Base-by-base conservation (phyloP, 2,888 invertebrate species). In the Latrodectus hesperus region DNA sequence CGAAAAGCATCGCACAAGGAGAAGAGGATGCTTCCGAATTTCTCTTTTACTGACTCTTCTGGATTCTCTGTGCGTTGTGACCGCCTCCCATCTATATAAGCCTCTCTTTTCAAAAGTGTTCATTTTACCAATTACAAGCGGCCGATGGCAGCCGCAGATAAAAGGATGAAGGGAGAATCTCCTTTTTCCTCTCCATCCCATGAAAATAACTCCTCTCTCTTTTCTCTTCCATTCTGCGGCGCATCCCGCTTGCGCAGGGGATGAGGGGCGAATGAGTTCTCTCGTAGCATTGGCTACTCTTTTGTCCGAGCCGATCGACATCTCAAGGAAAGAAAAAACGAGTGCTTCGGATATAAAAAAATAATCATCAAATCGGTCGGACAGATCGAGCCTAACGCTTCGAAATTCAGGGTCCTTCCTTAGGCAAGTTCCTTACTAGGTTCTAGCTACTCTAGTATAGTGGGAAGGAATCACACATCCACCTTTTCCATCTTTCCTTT, bases 51-150 rank as follows among this genome's bases (percentile, higher is more conserved):
- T 67, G 67, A 52, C 80, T 64, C 68, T 78, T 49, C 55, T 52
- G 52, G 22, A 60, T 51, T 67, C 81, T 55, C 49, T 51, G 17
- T 22, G 60, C 49, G 53, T 26, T 70, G 73, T 64, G 74, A 68
- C 79, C 70, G 71, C 76, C 83, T 67, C 68, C 68, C 64, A 75
- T 75, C 60, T 73, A 68, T 68, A 77, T 55, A 77, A 75, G 77
- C 60, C 70, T 67, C 67, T 67, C 88, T 87, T 87, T 82, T 77
- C 72, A 87, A 83, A 80, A 80, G 81, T 73, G 84, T 81, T 88
- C 88, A 88, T 88, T 88, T 88, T 78, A 71, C 79, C 88, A 88
- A 88, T 88, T 88, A 88, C 88, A 65, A 73, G 55, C 74, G 74
- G 52, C 81, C 78, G 88, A 78, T 78, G 77, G 88, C 74, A 80